These are phyloP conservation scores for Steinernema khuongi DNA, from an alignment of 1,140 invertebrate genomes.

Conservation along the genomic window DNA sequence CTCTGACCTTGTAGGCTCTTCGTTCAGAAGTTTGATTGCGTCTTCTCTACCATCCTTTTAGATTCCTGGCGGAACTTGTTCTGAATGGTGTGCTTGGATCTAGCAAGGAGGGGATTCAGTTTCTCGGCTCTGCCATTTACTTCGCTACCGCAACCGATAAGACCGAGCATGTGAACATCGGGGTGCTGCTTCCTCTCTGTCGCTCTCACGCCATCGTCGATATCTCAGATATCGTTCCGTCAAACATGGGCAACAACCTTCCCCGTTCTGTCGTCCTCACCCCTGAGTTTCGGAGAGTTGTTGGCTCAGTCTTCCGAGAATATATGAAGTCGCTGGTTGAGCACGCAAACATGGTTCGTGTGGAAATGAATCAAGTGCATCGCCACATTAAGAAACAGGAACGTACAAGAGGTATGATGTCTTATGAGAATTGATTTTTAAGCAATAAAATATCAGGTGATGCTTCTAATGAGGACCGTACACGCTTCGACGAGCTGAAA, in stretches of 20 bases:
- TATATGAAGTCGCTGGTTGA: background rate
- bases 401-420: slow-evolving; percentile 6
- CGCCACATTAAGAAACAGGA: slow-evolving; percentile 11
- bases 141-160: slow-evolving; percentile 27
- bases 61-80: slow-evolving; percentile 33
- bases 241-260: background rate
- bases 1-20: too few species aligned
- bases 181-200: slow-evolving; percentile 23
- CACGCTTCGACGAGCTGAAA: slow-evolving; percentile 21
- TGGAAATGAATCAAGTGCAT: background rate
- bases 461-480: slow-evolving; percentile 32
- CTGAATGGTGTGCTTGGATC: slow-evolving; percentile 26
- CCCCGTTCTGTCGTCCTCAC: background rate
- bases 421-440: background rate
- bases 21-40: too few species aligned
- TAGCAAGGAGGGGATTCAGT: slow-evolving; percentile 31
- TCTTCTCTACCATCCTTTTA: background rate
- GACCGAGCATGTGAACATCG: slow-evolving; percentile 27
- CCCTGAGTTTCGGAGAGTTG: background rate
- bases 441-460: slow-evolving; percentile 23
- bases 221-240: background rate
- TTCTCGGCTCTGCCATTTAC: slow-evolving; percentile 19
- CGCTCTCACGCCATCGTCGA: slow-evolving; percentile 11
- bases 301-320: background rate
- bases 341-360: slow-evolving; percentile 6